Evolutionary conservation across 2,113 vertebrate genomes (phyloP), one percentile per base, ranked within the genome.

Genomic region (Narcine bancroftii): DNA sequence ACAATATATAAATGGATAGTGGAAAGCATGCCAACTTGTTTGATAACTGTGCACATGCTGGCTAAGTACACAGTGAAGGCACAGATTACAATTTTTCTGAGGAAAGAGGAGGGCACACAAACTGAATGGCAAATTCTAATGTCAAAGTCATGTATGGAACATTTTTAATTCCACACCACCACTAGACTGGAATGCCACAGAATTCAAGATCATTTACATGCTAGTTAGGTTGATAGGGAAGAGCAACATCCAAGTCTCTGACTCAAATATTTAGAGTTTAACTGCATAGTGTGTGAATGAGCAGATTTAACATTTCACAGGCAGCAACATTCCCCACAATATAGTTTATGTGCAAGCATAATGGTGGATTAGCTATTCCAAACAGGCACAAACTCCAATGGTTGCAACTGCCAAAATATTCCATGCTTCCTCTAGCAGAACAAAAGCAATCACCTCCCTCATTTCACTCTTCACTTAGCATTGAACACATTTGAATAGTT

Each of bases 381-480:
- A 89, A 56, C 83, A 87, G 60, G 83, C 56, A 87, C 53, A 36
- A 65, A 89, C 56, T 85, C 60, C 85, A 87, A 87, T 13, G 13
- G n/a, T 24, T 87, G 53, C 29, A 87, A 87, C 13, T n/a, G 83
- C 83, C 83, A 89, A 53, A 91, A 91, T 69, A 42, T 69, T 69
- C 63, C 47, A 69, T 65, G 19, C 39, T 15, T 69, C 87, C 26
- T 42, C 36, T 2, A 66, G 39, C 87, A 91, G 36, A 91, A 69
- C 56, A 26, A 19, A 21, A 89, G 10, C 4, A 91, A 71, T 69
- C 9, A 91, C 65, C 39, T 15, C 69, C 39, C 47, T 91, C 24
- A 91, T 69, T 53, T 87, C 81, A 87, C 81, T 56, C 53, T n/a
- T 47, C 79, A 26, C 36, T 24, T 89, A 50, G 45, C 36, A 56